Conservation (phyloP, 2,888 invertebrate genomes). For the Ectobius pallidus region DNA sequence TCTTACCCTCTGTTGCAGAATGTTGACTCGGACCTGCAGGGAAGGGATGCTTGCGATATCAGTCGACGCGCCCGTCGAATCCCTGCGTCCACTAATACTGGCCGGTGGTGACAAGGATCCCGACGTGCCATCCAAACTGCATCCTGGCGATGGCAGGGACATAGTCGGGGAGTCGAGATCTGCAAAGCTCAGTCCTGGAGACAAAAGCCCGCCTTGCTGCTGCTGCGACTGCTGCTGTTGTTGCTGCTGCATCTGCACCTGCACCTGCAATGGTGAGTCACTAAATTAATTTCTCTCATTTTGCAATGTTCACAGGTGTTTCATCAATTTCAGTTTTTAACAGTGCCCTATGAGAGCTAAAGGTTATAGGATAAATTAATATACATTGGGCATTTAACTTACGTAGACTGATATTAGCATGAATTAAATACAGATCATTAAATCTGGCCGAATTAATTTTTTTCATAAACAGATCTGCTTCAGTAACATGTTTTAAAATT, state of each 20-base stretch:
- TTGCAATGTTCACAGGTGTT: too few species aligned
- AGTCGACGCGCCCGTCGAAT: slow-evolving; percentile 60
- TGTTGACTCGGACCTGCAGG: slow-evolving; percentile 62
- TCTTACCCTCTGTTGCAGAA: slow-evolving; percentile 90
- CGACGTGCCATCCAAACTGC: slow-evolving; percentile 66
- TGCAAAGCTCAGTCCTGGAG: slow-evolving; percentile 49
- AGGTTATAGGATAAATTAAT: too few species aligned
- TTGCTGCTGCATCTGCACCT: slow-evolving; percentile 46
- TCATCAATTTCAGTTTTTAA: too few species aligned
- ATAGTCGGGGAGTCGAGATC: slow-evolving; percentile 76
- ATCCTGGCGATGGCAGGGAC: slow-evolving; percentile 80
- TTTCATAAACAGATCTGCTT: too few species aligned
- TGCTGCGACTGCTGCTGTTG: slow-evolving; percentile 46
- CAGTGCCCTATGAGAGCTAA: too few species aligned
- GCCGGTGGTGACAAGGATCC: slow-evolving; percentile 66
- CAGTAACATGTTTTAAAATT: too few species aligned
- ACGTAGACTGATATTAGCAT: too few species aligned
- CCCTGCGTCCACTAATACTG: slow-evolving; percentile 71
- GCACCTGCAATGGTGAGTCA: too few species aligned
- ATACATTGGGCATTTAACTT: too few species aligned
- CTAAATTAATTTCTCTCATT: too few species aligned
- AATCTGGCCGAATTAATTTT: too few species aligned
- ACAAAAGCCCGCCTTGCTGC: slow-evolving; percentile 48
- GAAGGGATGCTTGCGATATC: slow-evolving; percentile 63
- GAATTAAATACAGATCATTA: too few species aligned